These are phyloP conservation scores for Enoplolaimus lenunculus DNA, from an alignment of 2,888 invertebrate species.

Conservation along the genomic window DNA sequence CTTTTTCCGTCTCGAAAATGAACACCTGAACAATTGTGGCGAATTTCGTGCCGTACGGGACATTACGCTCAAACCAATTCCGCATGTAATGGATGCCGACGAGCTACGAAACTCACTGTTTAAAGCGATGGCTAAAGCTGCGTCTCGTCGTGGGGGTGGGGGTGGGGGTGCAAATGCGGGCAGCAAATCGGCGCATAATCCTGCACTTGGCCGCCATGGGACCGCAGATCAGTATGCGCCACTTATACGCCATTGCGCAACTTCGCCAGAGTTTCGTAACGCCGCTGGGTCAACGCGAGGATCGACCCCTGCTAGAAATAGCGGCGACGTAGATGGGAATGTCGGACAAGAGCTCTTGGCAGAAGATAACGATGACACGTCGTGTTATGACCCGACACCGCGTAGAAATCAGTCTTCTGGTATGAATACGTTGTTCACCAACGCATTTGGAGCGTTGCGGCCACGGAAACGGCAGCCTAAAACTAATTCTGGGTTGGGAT, in stretches of 20 bases:
- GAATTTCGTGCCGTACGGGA: conserved; percentile 84
- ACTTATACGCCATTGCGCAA: neutral
- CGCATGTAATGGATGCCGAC: neutral
- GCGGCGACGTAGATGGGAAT: too few species aligned
- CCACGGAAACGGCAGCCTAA: too few species aligned
- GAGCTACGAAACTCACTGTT: neutral
- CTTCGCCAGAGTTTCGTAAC: neutral
- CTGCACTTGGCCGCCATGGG: neutral
- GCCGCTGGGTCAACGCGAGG: too few species aligned
- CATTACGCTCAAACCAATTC: conserved; percentile 68
- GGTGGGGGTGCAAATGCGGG: too few species aligned
- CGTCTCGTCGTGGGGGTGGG: neutral
- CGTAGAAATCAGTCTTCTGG: too few species aligned
- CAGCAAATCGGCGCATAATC: neutral
- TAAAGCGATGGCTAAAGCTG: neutral
- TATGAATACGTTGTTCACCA: too few species aligned
- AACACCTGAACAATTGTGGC: conserved; percentile 96
- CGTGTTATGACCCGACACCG: too few species aligned
- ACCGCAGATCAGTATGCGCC: neutral
- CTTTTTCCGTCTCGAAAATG: conserved; percentile 96
- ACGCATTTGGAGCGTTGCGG: too few species aligned
- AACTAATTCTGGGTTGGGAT: too few species aligned
- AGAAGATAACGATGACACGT: too few species aligned
- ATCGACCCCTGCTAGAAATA: too few species aligned
- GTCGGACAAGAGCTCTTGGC: too few species aligned